Conservation (phyloP, 1,140 invertebrate genomes). For the Epicauta chinensis region DNA sequence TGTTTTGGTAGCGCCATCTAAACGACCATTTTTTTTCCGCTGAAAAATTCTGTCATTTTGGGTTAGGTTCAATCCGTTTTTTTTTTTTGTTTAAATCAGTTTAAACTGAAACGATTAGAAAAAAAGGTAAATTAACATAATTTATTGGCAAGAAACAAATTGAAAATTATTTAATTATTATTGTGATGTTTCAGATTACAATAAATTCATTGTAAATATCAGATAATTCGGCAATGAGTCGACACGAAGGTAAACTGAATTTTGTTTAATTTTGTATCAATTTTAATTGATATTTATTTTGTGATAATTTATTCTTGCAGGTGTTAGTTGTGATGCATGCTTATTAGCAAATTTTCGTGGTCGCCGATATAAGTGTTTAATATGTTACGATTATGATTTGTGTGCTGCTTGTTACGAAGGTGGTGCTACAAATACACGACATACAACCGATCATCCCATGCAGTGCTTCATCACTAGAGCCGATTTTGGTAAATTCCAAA, state of each 20-base stretch:
- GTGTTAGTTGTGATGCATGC: conserved; percentile 99
- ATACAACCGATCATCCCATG: conserved; percentile 94
- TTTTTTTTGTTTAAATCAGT: too few relatives aligned
- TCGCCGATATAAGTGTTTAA: conserved; percentile 95
- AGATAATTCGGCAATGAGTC: conserved; percentile 21
- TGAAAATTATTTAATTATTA: too few relatives aligned
- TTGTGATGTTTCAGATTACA: too few relatives aligned
- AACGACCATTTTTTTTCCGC: too few relatives aligned
- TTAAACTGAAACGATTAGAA: too few relatives aligned
- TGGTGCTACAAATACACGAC: conserved; percentile 86
- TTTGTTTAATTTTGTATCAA: background rate
- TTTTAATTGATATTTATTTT: conserved; percentile 3
- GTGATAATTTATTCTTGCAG: conserved; percentile 47
- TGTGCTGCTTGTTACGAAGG: conserved; percentile 94
- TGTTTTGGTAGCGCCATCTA: too few relatives aligned
- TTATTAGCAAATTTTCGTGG: conserved; percentile 96
- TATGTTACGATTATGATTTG: conserved; percentile 98
- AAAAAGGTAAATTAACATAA: too few relatives aligned
- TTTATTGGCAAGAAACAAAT: too few relatives aligned
- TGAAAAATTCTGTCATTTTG: too few relatives aligned
- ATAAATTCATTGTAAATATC: too few relatives aligned
- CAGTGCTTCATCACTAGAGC: conserved; percentile 96
- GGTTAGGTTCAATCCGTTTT: too few relatives aligned
- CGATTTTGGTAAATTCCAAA: conserved; percentile 76
- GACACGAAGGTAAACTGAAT: conserved; percentile 28